phyloP scores from a whole-genome alignment of 2,113 vertebrate genomes.

The Mastomys natalensis region DNA sequence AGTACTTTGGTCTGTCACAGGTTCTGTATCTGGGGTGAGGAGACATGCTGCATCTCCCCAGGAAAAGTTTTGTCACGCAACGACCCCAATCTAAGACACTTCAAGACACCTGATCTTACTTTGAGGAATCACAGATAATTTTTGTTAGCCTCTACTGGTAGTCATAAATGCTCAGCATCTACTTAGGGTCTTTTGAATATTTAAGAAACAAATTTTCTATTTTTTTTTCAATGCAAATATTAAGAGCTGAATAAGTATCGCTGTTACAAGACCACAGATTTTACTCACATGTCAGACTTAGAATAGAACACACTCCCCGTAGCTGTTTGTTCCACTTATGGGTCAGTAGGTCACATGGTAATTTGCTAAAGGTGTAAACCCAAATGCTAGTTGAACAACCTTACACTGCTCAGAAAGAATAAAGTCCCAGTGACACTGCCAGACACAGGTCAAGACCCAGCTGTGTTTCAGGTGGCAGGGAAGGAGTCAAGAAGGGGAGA shows the following conservation, averaged over 20 bases:
- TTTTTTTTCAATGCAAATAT: slow-evolving; percentile 21
- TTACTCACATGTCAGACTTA: not conserved
- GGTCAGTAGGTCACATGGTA: not conserved
- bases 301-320: slow-evolving; percentile 2
- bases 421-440: not conserved
- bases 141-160: not conserved
- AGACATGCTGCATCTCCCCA: not conserved
- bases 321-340: not conserved
- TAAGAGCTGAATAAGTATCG: not conserved
- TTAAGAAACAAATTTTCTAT: slow-evolving; percentile 31
- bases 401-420: not conserved
- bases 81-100: not conserved
- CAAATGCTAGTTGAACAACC: not conserved
- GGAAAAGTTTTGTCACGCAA: not conserved
- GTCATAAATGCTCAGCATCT: not conserved
- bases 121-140: slow-evolving; percentile 28
- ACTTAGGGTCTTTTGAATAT: not conserved
- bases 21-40: not conserved
- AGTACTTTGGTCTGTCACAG: not conserved
- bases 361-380: slow-evolving; percentile 10
- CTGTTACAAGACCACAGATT: not conserved
- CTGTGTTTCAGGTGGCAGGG: not conserved
- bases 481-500: not conserved
- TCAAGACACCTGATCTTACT: not conserved
- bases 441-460: not conserved